Base-by-base conservation (phyloP, 1,140 invertebrate genomes). In the Kradibia gibbosae region DNA sequence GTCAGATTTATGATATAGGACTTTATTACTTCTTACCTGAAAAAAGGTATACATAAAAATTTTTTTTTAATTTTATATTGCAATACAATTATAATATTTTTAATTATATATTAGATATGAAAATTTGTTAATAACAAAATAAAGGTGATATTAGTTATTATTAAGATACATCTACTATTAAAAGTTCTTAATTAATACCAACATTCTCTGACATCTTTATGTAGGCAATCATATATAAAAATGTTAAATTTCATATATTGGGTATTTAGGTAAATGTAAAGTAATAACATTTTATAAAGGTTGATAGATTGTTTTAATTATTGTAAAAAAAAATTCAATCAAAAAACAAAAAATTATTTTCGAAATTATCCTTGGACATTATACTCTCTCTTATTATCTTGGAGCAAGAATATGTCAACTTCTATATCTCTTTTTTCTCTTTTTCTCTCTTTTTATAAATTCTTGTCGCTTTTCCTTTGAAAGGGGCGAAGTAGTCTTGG, bases 381-480 rank as follows among this genome's bases (percentile, higher is more conserved):
- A 5, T 5, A 8, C 42, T 45, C 13, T 62, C 31, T 62, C 34
- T 62, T 60, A 28, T 15, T 17, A 34, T 62, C 2, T 17, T 34
- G 53, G 4, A n/a, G 65, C 39, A 77, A 65, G 57, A 77, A 65
- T 39, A 62, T 39, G 73, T 55, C 5, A 57, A 55, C 17, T 45
- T 60, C 50, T 50, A 20, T 65, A n/a, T 25, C 67, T 11, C 20
- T 31, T 13, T 50, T 15, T 50, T 1, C 8, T 13, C n/a, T 45
- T 4, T 50, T 45, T 7, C 13, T 50, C 45, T 72, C 25, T 15
- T 28, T 11, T 1, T 22, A 10, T 42, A 70, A 42, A 45, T 45
- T 45, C 42, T 13, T 13, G 42, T 45, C 13, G n/a, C n/a, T 8
- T 45, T 11, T 17, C 50, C 50, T 20, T 53, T 17, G 22, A 53